A percentile compares a stretch with the other conserved stretches of the same genome.
phyloP scores from a whole-genome alignment of 2,888 invertebrate genomes.

The Cerastis rubricosa region DNA sequence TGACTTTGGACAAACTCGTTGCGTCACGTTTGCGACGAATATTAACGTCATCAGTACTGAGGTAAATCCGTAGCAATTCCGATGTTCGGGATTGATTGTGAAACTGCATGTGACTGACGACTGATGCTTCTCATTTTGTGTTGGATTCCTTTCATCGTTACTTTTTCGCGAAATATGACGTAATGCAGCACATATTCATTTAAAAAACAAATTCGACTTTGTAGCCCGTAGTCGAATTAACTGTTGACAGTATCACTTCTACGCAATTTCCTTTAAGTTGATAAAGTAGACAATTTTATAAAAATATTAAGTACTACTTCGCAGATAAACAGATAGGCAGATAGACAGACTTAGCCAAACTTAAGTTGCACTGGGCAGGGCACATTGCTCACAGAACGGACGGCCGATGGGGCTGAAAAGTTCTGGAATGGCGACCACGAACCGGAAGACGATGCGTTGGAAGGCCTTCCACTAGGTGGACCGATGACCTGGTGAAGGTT shows the following conservation, averaged over 20 bases:
- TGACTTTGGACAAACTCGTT: constrained; percentile 62
- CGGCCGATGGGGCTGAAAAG: no score
- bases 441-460: no score
- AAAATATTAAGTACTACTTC: neutral
- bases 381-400: no score
- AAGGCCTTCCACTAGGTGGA: no score
- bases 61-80: constrained; percentile 37
- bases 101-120: constrained; percentile 13
- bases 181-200: neutral
- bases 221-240: no score
- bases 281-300: neutral
- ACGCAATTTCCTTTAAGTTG: no score
- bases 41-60: constrained; percentile 59
- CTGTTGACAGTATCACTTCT: neutral
- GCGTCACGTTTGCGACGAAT: constrained; percentile 55
- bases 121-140: constrained; percentile 25
- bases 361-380: no score
- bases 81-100: constrained; percentile 35
- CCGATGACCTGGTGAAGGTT: no score
- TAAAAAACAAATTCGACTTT: neutral
- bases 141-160: constrained; percentile 5
- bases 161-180: neutral
- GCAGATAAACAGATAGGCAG: no score
- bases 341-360: no score
- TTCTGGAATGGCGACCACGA: no score